Conservation (phyloP, 2,888 invertebrate species). For the Tetragnatha montana region DNA sequence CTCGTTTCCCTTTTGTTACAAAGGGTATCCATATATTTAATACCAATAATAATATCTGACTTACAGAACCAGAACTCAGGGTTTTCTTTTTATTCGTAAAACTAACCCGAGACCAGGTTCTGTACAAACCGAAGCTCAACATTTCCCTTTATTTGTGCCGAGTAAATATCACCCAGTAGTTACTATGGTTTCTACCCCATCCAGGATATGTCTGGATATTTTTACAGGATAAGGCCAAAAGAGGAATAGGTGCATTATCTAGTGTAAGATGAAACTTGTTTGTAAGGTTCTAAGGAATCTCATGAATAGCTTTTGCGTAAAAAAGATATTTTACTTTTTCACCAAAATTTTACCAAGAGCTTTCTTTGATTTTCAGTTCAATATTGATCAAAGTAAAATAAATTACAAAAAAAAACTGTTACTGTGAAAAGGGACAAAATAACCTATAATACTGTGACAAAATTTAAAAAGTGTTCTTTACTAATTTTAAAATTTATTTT, state of each 20-base stretch:
- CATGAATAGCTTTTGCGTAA: too few species aligned
- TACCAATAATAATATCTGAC: background rate
- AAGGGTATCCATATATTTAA: background rate
- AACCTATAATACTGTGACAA: too few species aligned
- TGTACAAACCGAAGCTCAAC: conserved; percentile 7
- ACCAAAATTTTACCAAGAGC: too few species aligned
- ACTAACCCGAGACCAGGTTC: background rate
- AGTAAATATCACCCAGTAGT: conserved; percentile 1
- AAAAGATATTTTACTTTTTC: too few species aligned
- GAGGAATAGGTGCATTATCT: background rate
- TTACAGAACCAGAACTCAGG: background rate
- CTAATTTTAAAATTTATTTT: too few species aligned
- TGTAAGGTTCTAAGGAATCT: too few species aligned
- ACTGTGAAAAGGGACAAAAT: too few species aligned
- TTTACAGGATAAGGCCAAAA: background rate
- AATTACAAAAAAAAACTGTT: too few species aligned
- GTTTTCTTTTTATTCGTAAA: background rate
- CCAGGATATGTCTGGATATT: background rate
- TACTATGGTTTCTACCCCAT: conserved; percentile 9
- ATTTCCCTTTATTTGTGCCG: conserved; percentile 10
- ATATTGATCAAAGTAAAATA: too few species aligned
- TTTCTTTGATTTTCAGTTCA: too few species aligned
- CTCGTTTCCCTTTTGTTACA: too few species aligned
- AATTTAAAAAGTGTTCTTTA: too few species aligned
- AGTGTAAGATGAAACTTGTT: background rate